These are phyloP conservation scores for Lonchura striata DNA, from an alignment of 2,113 vertebrate genomes.

Conservation along the genomic window DNA sequence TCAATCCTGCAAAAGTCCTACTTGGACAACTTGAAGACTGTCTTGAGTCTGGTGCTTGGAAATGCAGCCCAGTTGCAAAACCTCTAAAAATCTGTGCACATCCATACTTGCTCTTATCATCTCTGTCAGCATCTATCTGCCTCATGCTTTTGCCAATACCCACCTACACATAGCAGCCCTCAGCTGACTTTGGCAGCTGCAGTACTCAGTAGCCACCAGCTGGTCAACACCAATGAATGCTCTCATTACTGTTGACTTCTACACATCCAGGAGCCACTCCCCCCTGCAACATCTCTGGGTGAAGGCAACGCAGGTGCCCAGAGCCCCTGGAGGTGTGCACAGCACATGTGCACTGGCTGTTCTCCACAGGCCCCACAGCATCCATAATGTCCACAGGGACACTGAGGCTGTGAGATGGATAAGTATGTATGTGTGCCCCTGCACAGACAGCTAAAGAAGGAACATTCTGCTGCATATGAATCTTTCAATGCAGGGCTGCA, in stretches of 20 bases:
- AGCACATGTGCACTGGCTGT: accelerated
- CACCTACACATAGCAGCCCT: accelerated
- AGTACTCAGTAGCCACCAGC: neutral
- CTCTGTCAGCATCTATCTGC: neutral
- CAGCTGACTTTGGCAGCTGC: neutral
- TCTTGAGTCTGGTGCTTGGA: neutral
- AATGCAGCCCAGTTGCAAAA: neutral
- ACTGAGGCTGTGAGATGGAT: neutral
- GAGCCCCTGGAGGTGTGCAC: accelerated
- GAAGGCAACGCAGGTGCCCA: accelerated
- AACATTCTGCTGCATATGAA: neutral
- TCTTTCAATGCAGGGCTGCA: neutral
- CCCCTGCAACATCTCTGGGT: neutral
- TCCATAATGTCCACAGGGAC: neutral
- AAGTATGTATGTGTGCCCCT: neutral
- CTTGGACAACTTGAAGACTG: neutral
- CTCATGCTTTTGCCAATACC: neutral
- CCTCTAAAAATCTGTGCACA: neutral
- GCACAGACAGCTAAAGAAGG: neutral
- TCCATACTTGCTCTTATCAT: neutral
- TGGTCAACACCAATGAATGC: neutral
- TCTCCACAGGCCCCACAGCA: neutral
- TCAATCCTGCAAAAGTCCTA: neutral
- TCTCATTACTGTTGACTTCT: neutral
- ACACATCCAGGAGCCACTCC: neutral